Evolutionary conservation across 2,113 vertebrate genomes (phyloP).

Genomic region (Mormoops blainvillei): DNA sequence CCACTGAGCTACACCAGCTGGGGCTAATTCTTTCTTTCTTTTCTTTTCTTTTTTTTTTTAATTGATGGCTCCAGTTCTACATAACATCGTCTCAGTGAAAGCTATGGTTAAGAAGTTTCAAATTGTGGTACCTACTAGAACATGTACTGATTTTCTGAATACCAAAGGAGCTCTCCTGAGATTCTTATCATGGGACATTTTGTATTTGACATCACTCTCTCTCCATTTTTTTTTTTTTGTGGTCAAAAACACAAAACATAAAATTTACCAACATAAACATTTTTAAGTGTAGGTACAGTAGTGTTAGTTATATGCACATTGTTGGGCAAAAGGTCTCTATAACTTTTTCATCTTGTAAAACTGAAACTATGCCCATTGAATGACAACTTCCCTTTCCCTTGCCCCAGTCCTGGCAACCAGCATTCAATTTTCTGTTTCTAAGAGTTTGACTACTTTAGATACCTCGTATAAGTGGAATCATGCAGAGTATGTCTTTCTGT

Average conservation of each 20-base stretch:
- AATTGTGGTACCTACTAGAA: not conserved
- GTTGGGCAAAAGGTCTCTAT: not conserved
- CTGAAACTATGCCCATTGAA: not conserved
- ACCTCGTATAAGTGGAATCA: not conserved
- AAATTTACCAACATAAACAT: not conserved
- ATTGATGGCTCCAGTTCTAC: too few species aligned
- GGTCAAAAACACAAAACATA: not conserved
- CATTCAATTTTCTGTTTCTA: not conserved
- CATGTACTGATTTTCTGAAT: not conserved
- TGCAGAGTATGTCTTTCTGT: not conserved
- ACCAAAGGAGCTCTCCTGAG: not conserved
- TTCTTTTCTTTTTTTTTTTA: not conserved
- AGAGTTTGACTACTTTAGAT: not conserved
- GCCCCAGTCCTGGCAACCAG: not conserved
- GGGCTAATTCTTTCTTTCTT: too few species aligned
- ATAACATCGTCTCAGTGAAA: not conserved
- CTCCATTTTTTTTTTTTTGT: not conserved
- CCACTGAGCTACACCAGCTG: too few species aligned
- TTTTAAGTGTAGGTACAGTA: not conserved
- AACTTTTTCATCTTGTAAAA: not conserved
- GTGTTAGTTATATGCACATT: not conserved
- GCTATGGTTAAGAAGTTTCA: not conserved
- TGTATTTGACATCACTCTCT: not conserved
- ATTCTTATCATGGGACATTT: not conserved
- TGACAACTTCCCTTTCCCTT: not conserved